Conservation (phyloP, 2,888 invertebrate species). For the Andrena camellia region DNA sequence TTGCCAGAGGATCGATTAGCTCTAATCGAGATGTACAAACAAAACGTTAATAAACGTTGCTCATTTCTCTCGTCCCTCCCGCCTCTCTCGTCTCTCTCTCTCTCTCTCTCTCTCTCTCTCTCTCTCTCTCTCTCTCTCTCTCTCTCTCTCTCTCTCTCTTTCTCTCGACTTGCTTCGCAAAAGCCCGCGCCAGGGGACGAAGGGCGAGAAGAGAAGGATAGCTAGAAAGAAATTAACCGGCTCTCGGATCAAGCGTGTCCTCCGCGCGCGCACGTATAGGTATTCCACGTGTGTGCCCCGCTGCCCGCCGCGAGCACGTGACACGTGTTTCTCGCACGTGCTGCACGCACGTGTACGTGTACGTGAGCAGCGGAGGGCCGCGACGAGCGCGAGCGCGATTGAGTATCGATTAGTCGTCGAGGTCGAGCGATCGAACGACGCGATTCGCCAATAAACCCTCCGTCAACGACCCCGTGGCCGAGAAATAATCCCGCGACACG, state of each 20-base stretch:
- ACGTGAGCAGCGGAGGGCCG: conserved; percentile 15
- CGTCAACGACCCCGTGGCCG: background rate
- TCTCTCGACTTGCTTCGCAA: conserved; percentile 27
- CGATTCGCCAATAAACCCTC: background rate
- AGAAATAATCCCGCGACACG: background rate
- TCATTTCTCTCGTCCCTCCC: conserved; percentile 38
- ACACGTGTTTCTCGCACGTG: conserved; percentile 64
- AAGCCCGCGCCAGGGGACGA: background rate
- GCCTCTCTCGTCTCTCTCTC: too few species aligned
- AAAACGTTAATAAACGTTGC: conserved; percentile 73
- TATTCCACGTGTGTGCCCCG: conserved; percentile 31
- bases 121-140: too few species aligned
- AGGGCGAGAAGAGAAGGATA: conserved; percentile 13
- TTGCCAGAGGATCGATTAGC: conserved; percentile 77
- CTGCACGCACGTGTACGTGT: conserved; percentile 53
- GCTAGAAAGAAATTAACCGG: conserved; percentile 47
- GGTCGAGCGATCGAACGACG: conserved; percentile 19
- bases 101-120: too few species aligned
- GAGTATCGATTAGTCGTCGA: conserved; percentile 52
- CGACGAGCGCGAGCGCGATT: conserved; percentile 45
- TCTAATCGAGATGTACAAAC: conserved; percentile 78
- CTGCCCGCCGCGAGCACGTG: conserved; percentile 31
- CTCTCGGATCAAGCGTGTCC: conserved; percentile 43
- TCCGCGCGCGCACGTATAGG: conserved; percentile 31
- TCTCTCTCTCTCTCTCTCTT: too few species aligned